These are phyloP conservation scores for Drosophila arawakana DNA, from an alignment of 1,140 invertebrate species.

Conservation along the genomic window DNA sequence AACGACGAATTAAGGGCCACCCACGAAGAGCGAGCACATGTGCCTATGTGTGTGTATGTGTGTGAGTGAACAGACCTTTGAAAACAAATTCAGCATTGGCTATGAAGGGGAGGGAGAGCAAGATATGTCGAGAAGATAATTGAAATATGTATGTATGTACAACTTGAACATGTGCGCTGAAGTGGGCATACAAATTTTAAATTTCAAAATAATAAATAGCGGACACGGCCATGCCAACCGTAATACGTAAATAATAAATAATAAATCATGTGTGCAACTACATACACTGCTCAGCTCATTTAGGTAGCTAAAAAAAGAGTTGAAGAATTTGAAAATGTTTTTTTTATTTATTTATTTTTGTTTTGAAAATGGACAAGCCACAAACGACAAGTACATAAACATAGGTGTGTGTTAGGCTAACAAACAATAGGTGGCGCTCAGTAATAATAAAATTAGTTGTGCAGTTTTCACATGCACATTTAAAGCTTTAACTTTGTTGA, in stretches of 20 bases:
- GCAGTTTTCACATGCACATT: too few relatives aligned
- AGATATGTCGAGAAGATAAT: conserved; percentile 41
- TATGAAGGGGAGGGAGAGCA: conserved; percentile 29
- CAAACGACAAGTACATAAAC: too few relatives aligned
- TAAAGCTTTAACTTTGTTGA: too few relatives aligned
- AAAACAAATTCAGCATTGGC: conserved; percentile 59
- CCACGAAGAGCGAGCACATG: conserved; percentile 61
- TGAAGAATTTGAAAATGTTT: background rate
- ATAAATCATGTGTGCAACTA: conserved; percentile 25
- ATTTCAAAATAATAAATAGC: conserved; percentile 57
- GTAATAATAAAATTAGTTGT: too few relatives aligned
- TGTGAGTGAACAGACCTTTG: conserved; percentile 57
- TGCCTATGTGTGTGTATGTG: conserved; percentile 28
- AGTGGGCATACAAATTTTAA: conserved; percentile 47
- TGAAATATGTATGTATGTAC: conserved; percentile 43
- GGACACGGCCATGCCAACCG: conserved; percentile 18
- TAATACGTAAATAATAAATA: conserved; percentile 25
- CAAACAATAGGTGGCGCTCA: background rate
- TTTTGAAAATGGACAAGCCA: too few relatives aligned
- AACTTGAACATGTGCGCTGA: conserved; percentile 66
- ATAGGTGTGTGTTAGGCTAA: background rate
- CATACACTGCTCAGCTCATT: background rate
- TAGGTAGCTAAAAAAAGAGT: background rate
- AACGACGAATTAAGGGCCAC: conserved; percentile 73
- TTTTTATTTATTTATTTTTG: too few relatives aligned